These are phyloP conservation scores for Isurus oxyrinchus DNA, from an alignment of 2,113 vertebrate genomes.

Conservation along the genomic window DNA sequence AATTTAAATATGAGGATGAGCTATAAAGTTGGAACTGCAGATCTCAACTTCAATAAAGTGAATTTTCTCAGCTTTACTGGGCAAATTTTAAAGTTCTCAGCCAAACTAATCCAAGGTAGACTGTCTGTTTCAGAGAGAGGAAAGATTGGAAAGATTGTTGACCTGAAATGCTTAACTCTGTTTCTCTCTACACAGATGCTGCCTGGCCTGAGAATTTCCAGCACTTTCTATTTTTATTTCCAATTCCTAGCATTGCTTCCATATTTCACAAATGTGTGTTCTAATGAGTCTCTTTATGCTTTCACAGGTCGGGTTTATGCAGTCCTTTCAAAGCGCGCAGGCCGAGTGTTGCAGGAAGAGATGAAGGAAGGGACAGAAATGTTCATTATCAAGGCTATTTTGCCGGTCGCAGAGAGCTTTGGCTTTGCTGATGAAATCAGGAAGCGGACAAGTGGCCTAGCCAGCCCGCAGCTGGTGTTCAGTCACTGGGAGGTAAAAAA, in stretches of 20 bases:
- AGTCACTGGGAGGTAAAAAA: conserved; percentile 94
- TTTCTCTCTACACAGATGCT: neutral
- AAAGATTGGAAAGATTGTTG: neutral
- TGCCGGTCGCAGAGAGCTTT: conserved; percentile 95
- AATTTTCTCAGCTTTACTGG: neutral
- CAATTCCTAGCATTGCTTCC: neutral
- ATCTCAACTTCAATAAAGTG: neutral
- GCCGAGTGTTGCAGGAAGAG: conserved; percentile 86
- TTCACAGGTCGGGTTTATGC: conserved; percentile 81
- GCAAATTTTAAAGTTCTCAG: neutral
- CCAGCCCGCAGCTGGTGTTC: conserved; percentile 93
- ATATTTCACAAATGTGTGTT: neutral
- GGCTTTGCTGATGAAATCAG: conserved; percentile 95
- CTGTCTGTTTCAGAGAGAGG: neutral
- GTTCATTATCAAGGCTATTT: conserved; percentile 86
- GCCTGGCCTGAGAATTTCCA: neutral
- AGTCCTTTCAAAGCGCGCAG: conserved; percentile 83
- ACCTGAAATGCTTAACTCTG: neutral
- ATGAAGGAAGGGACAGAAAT: conserved; percentile 96
- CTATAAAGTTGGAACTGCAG: neutral
- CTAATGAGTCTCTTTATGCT: neutral
- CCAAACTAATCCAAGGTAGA: neutral
- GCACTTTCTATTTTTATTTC: neutral
- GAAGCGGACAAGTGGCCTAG: conserved; percentile 89
- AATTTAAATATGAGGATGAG: neutral